phyloP scores from a whole-genome alignment of 1,140 invertebrate species.

The Drosophila sechellia region DNA sequence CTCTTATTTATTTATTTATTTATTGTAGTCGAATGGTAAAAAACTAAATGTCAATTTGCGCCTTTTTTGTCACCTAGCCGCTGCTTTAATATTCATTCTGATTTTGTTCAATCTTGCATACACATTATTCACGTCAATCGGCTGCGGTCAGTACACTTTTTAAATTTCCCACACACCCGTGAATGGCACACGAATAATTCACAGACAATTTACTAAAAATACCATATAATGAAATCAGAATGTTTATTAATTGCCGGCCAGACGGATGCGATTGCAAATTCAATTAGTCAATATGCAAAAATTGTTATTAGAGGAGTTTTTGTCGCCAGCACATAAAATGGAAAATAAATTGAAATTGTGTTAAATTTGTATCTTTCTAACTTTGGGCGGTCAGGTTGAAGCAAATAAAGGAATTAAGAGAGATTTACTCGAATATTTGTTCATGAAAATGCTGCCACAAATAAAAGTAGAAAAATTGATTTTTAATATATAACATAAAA shows the following conservation, averaged over 20 bases:
- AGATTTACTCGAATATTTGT: neutral
- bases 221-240: slow-evolving; percentile 72
- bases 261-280: slow-evolving; percentile 31
- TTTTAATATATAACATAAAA: too few species aligned
- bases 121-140: slow-evolving; percentile 20
- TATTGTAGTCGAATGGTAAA: slow-evolving; percentile 36
- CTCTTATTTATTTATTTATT: slow-evolving; percentile 70
- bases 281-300: slow-evolving; percentile 51
- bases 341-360: slow-evolving; percentile 52
- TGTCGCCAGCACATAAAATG: slow-evolving; percentile 24
- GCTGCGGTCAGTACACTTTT: slow-evolving; percentile 38
- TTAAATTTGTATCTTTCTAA: slow-evolving; percentile 24
- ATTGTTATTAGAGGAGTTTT: slow-evolving; percentile 65
- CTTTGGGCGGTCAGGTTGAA: neutral
- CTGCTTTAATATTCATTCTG: slow-evolving; percentile 72
- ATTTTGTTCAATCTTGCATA: slow-evolving; percentile 63
- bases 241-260: slow-evolving; percentile 60
- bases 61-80: slow-evolving; percentile 8
- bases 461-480: too few species aligned
- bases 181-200: neutral
- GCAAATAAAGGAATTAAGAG: neutral
- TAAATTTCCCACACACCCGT: slow-evolving; percentile 23
- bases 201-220: slow-evolving; percentile 6
- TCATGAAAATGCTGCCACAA: too few species aligned
- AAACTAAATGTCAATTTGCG: slow-evolving; percentile 21